A percentile compares a stretch with the other conserved stretches of the same genome.
These are phyloP conservation scores for Cephus nigrinus DNA, from an alignment of 2,888 invertebrate genomes.

Conservation along the genomic window DNA sequence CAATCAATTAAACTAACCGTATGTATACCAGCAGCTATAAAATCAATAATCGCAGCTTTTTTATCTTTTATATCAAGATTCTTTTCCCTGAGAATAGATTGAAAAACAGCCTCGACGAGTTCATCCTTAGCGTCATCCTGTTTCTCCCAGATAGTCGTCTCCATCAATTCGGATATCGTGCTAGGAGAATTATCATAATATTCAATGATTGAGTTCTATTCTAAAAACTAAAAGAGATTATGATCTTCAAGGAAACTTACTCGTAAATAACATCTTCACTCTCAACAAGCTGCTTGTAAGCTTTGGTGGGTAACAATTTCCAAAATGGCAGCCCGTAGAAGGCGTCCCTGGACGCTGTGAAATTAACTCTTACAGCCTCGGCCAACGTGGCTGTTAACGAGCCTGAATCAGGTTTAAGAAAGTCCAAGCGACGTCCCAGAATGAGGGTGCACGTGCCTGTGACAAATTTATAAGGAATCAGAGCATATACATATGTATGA, in stretches of 20 bases:
- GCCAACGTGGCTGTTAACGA: constrained; percentile 75
- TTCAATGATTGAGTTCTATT: neutral
- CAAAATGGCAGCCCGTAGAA: constrained; percentile 85
- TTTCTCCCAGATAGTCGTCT: constrained; percentile 72
- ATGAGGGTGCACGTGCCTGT: constrained; percentile 82
- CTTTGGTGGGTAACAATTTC: constrained; percentile 81
- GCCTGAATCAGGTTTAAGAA: constrained; percentile 70
- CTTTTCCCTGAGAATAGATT: constrained; percentile 78
- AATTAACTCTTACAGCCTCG: constrained; percentile 81
- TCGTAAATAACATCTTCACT: constrained; percentile 86
- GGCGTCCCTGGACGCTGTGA: constrained; percentile 82
- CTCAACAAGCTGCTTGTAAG: constrained; percentile 77
- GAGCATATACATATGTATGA: constrained; percentile 4
- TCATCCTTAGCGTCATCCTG: constrained; percentile 71
- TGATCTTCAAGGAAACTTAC: constrained; percentile 66
- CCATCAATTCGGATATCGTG: constrained; percentile 83
- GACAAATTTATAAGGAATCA: constrained; percentile 18
- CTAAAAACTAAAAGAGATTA: neutral
- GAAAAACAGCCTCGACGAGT: constrained; percentile 77
- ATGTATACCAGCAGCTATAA: constrained; percentile 88
- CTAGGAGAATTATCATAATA: constrained; percentile 61
- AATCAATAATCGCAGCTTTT: constrained; percentile 86
- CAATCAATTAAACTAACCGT: constrained; percentile 70
- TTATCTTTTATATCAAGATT: constrained; percentile 83
- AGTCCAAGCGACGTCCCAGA: constrained; percentile 83